Percentiles rank a stretch among this genome's conserved stretches.
Evolutionary conservation across 2,888 invertebrate genomes (phyloP).

Genomic region (Chrysodeixis includens): DNA sequence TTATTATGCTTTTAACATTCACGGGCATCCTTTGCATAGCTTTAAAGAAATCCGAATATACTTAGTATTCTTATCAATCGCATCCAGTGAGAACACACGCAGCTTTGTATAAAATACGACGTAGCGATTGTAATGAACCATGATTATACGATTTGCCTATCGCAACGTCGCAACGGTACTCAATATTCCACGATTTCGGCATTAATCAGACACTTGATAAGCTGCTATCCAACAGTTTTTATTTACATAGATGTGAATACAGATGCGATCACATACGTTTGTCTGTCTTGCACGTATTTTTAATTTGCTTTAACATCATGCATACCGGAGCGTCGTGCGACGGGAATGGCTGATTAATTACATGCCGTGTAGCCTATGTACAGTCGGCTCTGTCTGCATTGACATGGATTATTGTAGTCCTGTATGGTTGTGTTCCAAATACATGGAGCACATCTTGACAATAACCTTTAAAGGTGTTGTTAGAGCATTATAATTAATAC

Average conservation of each 20-base stretch:
- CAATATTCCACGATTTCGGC: conserved; percentile 44
- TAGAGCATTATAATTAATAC: conserved; percentile 22
- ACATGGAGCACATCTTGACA: conserved; percentile 36
- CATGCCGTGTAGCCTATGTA: conserved; percentile 48
- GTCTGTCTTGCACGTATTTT: conserved; percentile 57
- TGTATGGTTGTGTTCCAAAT: conserved; percentile 38
- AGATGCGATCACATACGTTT: conserved; percentile 60
- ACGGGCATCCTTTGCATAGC: not conserved
- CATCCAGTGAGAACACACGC: not conserved
- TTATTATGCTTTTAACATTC: not conserved
- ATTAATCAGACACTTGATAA: conserved; percentile 50
- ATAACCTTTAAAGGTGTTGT: conserved; percentile 31
- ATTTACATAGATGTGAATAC: conserved; percentile 43
- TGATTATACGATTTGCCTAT: conserved; percentile 40
- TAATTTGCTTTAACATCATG: conserved; percentile 59
- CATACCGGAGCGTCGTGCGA: conserved; percentile 47
- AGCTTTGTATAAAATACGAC: conserved; percentile 1
- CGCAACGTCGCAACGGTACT: conserved; percentile 25
- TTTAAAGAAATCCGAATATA: not conserved
- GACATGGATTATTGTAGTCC: conserved; percentile 39
- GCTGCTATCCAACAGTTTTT: conserved; percentile 42
- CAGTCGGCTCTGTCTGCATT: conserved; percentile 37
- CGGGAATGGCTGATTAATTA: conserved; percentile 61
- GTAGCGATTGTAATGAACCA: conserved; percentile 13
- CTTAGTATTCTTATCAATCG: not conserved